Evolutionary conservation across 1,140 invertebrate species (phyloP).

Genomic region (Pachypsylla venusta): DNA sequence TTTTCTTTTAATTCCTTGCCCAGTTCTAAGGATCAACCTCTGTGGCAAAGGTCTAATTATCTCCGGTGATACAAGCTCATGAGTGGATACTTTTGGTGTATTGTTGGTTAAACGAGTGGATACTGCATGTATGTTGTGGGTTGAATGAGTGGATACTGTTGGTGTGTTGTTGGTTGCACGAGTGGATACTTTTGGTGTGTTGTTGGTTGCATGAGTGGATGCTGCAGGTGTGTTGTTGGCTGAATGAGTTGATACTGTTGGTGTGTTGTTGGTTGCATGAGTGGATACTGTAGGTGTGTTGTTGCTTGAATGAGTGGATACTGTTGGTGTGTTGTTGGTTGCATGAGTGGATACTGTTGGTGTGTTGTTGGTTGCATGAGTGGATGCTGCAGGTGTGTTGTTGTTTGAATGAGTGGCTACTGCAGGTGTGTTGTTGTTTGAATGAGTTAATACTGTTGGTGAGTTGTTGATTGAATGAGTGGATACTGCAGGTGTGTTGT

Average conservation of each 20-base stretch:
- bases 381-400: too few species aligned
- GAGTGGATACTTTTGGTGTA: neutral
- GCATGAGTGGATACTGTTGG: too few species aligned
- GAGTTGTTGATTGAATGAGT: neutral
- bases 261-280: neutral
- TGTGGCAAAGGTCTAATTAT: neutral
- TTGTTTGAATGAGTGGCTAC: neutral
- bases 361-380: too few species aligned
- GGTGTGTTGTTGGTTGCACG: neutral
- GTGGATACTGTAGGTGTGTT: neutral
- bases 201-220: neutral
- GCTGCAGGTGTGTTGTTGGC: neutral
- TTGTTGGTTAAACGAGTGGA: neutral
- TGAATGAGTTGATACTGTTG: neutral
- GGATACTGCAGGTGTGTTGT: too few species aligned
- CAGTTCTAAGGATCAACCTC: neutral
- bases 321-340: too few species aligned
- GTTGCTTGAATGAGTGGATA: too few species aligned
- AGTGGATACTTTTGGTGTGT: neutral
- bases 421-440: neutral
- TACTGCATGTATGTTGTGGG: neutral
- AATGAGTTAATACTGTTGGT: neutral
- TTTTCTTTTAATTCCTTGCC: too few species aligned
- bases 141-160: neutral
- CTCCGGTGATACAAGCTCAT: neutral